Percentiles rank a stretch among this genome's conserved stretches.
phyloP scores from a whole-genome alignment of 2,113 vertebrate species.

The Lepisosteus oculatus region DNA sequence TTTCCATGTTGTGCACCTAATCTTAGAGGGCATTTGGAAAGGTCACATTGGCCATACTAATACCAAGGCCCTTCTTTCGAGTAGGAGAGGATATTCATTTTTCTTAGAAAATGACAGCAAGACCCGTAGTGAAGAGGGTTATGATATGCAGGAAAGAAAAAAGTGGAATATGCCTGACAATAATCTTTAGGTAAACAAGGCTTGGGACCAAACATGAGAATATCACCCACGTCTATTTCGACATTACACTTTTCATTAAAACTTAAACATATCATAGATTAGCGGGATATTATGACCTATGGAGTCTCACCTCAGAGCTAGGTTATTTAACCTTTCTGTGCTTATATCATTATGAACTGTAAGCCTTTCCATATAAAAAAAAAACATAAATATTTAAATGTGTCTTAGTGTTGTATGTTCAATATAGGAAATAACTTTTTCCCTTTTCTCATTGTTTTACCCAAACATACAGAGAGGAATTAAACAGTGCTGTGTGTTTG shows the following conservation, averaged over 20 bases:
- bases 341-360: too few relatives aligned
- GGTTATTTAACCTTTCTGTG: background rate
- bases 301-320: background rate
- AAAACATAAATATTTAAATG: too few relatives aligned
- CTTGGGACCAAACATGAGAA: slow-evolving; percentile 56
- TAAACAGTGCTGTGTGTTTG: too few relatives aligned
- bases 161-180: slow-evolving; percentile 62
- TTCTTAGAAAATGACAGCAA: slow-evolving; percentile 89
- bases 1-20: slow-evolving; percentile 97
- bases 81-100: slow-evolving; percentile 94
- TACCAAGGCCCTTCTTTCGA: slow-evolving; percentile 87
- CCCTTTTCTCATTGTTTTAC: too few relatives aligned
- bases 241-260: background rate
- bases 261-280: background rate
- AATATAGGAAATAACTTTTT: too few relatives aligned
- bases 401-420: too few relatives aligned
- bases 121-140: slow-evolving; percentile 74
- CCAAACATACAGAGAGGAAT: too few relatives aligned
- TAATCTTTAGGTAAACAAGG: slow-evolving; percentile 74
- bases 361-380: too few relatives aligned
- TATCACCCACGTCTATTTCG: background rate
- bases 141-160: slow-evolving; percentile 83
- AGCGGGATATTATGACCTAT: background rate
- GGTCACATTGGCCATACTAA: slow-evolving; percentile 93
- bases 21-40: slow-evolving; percentile 91